phyloP scores from a whole-genome alignment of 1,140 invertebrate species.

The Agraylea sexmaculata region DNA sequence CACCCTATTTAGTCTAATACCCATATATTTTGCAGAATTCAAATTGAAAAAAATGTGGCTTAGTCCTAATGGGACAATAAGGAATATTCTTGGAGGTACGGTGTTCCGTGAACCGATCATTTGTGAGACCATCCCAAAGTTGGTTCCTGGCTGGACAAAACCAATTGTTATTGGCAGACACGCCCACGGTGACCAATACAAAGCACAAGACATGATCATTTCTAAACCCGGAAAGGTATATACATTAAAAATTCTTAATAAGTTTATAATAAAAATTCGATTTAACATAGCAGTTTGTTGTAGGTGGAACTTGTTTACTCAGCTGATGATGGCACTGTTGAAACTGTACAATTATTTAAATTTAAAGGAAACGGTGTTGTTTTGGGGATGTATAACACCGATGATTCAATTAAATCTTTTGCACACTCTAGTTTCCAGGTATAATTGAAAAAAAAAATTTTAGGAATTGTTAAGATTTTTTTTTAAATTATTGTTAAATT shows the following conservation, averaged over 20 bases:
- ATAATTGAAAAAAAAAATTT: constrained; percentile 1
- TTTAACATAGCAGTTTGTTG: constrained; percentile 7
- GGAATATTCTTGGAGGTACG: constrained; percentile 83
- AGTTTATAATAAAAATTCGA: neutral
- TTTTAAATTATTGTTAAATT: constrained; percentile 17
- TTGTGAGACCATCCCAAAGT: constrained; percentile 75
- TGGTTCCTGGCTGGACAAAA: constrained; percentile 78
- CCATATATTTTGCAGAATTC: constrained; percentile 58
- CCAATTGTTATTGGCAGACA: constrained; percentile 77
- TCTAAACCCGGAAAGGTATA: constrained; percentile 54
- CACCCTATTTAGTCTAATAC: constrained; percentile 3
- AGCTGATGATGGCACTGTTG: constrained; percentile 41
- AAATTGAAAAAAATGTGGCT: constrained; percentile 90
- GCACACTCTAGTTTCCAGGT: constrained; percentile 75
- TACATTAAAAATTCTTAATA: neutral
- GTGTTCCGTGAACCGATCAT: constrained; percentile 86
- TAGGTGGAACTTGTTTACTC: constrained; percentile 61
- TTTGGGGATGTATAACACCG: constrained; percentile 83
- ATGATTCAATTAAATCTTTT: constrained; percentile 73
- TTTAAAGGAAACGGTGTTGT: constrained; percentile 68
- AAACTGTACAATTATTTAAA: constrained; percentile 50
- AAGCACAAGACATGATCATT: constrained; percentile 73
- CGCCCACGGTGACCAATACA: constrained; percentile 86
- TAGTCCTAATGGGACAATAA: constrained; percentile 81
- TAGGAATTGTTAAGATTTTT: constrained; percentile 8